Evolutionary conservation across 2,113 vertebrate species (phyloP).

Genomic region (Atractosteus spatula): DNA sequence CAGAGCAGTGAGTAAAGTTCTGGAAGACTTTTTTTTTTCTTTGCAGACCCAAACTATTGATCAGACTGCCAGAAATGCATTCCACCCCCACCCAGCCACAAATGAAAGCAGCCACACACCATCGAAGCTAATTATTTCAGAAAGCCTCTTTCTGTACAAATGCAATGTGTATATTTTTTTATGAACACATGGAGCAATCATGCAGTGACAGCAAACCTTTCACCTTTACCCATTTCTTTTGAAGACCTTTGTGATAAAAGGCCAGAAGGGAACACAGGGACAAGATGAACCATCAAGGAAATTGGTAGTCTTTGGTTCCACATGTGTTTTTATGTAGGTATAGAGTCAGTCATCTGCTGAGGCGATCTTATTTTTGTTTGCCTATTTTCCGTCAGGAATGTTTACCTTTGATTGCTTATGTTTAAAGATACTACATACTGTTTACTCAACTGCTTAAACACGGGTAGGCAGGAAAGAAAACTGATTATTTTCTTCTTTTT

Average conservation of each 20-base stretch:
- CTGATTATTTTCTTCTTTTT: no score
- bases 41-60: background rate
- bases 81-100: background rate
- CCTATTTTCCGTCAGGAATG: background rate
- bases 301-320: slow-evolving; percentile 12
- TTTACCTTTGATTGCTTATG: no score
- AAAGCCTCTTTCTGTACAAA: background rate
- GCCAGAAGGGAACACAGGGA: slow-evolving; percentile 2
- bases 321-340: slow-evolving; percentile 12
- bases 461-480: no score
- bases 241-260: slow-evolving; percentile 18
- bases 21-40: background rate
- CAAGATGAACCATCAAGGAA: slow-evolving; percentile 26
- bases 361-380: background rate
- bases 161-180: background rate
- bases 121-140: slow-evolving; percentile 10
- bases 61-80: background rate
- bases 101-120: background rate
- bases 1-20: background rate
- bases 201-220: slow-evolving; percentile 27
- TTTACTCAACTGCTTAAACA: no score
- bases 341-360: slow-evolving; percentile 6
- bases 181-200: background rate
- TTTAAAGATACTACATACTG: no score
- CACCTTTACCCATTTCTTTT: slow-evolving; percentile 14